Percentiles rank a stretch among this genome's conserved stretches.
phyloP scores from a whole-genome alignment of 2,797 vertebrate genomes.

The Myotis pilosus region DNA sequence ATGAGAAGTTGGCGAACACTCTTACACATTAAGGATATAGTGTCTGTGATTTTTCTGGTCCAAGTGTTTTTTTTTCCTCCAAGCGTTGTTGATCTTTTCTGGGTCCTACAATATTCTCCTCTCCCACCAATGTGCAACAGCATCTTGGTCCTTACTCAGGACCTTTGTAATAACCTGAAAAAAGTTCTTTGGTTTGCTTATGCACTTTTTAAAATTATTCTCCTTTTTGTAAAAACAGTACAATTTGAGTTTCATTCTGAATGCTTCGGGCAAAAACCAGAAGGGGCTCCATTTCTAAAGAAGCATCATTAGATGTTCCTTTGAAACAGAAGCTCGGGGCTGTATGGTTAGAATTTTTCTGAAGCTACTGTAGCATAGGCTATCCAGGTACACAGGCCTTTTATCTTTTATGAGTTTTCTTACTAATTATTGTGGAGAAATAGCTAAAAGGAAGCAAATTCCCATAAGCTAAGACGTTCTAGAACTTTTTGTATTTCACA shows the following conservation, averaged over 20 bases:
- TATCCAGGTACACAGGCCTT: background rate
- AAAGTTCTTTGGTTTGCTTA: background rate
- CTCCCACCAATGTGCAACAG: background rate
- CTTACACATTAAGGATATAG: background rate
- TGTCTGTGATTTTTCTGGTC: background rate
- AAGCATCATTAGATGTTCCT: background rate
- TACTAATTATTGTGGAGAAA: background rate
- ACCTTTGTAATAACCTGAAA: background rate
- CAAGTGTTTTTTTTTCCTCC: background rate
- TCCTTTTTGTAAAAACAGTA: background rate
- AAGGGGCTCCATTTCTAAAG: background rate
- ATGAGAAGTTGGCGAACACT: background rate
- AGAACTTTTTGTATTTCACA: background rate
- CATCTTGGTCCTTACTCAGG: background rate
- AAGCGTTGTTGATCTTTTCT: background rate
- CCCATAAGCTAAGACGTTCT: background rate
- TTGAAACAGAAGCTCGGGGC: background rate
- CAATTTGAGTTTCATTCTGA: background rate
- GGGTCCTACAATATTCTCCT: background rate
- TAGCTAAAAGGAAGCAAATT: background rate
- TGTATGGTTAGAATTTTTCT: background rate
- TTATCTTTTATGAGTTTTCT: background rate
- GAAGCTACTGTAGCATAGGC: background rate
- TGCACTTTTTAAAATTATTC: background rate
- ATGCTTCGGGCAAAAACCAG: background rate